These are phyloP conservation scores for Marcusenius ussheri DNA, from an alignment of 2,113 vertebrate species.

Conservation along the genomic window DNA sequence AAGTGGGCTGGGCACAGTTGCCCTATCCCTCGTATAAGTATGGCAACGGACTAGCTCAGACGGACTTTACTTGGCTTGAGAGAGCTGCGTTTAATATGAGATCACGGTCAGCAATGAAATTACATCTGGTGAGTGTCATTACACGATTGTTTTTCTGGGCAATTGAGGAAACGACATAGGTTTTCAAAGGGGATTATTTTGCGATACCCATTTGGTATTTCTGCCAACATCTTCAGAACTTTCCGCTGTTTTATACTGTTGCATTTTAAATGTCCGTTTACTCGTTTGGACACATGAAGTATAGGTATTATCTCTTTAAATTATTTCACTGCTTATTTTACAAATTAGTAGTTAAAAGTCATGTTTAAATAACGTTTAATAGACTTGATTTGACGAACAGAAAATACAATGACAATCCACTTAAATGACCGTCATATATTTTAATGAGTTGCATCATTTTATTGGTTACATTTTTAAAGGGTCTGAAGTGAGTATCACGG, in stretches of 20 bases:
- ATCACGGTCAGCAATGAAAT: constrained; percentile 60
- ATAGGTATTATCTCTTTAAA: background rate
- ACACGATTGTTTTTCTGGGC: constrained; percentile 5
- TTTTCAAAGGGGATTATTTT: background rate
- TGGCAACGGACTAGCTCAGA: constrained; percentile 49
- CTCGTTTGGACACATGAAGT: background rate
- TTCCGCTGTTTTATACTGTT: background rate
- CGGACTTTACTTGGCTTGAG: constrained; percentile 44
- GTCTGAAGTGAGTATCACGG: background rate
- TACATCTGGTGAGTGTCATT: constrained; percentile 59
- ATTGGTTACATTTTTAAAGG: background rate
- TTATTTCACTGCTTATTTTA: background rate
- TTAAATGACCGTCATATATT: background rate
- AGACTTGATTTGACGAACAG: background rate
- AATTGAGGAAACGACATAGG: background rate
- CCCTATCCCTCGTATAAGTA: constrained; percentile 51
- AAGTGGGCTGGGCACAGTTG: constrained; percentile 32
- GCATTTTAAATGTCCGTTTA: background rate
- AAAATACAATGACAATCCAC: background rate
- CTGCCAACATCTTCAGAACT: background rate
- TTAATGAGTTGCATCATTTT: background rate
- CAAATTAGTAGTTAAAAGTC: background rate
- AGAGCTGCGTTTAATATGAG: constrained; percentile 52
- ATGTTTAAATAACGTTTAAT: background rate
- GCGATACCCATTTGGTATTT: background rate